Evolutionary conservation across 1,140 invertebrate species (phyloP), one percentile per base, ranked within the genome.

Genomic region (Pygmarrhopalites habei): DNA sequence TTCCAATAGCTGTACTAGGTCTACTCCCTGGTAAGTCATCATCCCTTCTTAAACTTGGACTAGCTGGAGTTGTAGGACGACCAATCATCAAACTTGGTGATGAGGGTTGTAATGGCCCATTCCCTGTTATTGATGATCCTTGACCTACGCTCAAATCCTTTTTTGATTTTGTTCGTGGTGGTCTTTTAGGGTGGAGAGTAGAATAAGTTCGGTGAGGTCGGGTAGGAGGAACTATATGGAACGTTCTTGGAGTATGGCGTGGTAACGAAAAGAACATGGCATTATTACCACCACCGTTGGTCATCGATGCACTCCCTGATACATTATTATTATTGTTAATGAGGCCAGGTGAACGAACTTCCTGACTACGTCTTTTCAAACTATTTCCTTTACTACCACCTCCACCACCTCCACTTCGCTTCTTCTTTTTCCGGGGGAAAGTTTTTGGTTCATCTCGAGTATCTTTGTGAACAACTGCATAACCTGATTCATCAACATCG

Each of bases 221-320:
- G 2, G 69, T 53, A 10, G 69, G 69, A 10, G 69, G 69, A 5
- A 66, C 64, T 30, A 67, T 66, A 47, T 70, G 68, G 58, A 70
- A 65, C 32, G 68, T 64, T 58, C 69, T 57, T 19, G 69, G 63
- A 26, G 66, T 65, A 32, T 55, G 62, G 25, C 66, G 60, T 26
- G 69, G 69, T 10, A 71, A 35, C 3, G 69, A 68, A 35, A 66
- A 66, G 32, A 70, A 70, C 7, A 51, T 35, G 17, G 29, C 57
- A 2, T 43, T 43, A 25, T 39, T 47, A 15, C 52, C 59, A 44
- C 58, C 46, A 19, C 35, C 26, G 12, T 52, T 47, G 12, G n/a
- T n/a, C n/a, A n/a, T n/a, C n/a, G n/a, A n/a, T n/a, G n/a, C n/a
- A n/a, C n/a, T n/a, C n/a, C n/a, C n/a, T n/a, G 23, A 1, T 19